phyloP scores from a whole-genome alignment of 2,888 invertebrate species.

The Cephonodes hylas region DNA sequence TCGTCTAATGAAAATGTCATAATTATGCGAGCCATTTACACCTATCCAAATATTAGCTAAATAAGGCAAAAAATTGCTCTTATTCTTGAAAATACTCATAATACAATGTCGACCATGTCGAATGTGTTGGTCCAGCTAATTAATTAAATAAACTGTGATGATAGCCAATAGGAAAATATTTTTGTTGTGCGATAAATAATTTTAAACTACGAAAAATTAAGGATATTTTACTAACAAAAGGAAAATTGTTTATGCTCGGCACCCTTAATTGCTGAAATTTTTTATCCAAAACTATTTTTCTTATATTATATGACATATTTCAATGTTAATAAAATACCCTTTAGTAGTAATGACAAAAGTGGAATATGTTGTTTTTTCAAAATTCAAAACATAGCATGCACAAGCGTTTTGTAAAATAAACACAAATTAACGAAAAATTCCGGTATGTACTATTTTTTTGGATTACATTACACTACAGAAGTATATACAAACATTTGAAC shows the following conservation, averaged over 20 bases:
- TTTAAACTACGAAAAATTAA: not conserved
- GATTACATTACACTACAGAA: not conserved
- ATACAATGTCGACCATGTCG: not conserved
- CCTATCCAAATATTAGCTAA: not conserved
- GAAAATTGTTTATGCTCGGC: not conserved
- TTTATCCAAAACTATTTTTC: too few relatives aligned
- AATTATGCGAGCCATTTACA: not conserved
- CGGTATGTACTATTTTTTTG: not conserved
- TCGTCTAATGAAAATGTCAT: not conserved
- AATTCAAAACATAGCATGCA: not conserved
- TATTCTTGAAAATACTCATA: not conserved
- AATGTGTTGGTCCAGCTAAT: not conserved
- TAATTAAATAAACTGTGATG: not conserved
- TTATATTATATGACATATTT: too few relatives aligned
- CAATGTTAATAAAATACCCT: not conserved
- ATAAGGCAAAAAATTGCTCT: not conserved
- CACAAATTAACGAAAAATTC: not conserved
- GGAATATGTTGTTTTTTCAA: too few relatives aligned
- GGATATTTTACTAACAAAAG: not conserved
- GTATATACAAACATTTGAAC: not conserved
- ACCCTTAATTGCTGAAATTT: too few relatives aligned
- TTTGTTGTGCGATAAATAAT: conserved; percentile 2
- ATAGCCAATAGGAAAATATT: not conserved
- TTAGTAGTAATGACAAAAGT: not conserved
- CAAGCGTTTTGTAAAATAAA: not conserved